phyloP scores from a whole-genome alignment of 2,797 vertebrate genomes.

The Takifugu rubripes region DNA sequence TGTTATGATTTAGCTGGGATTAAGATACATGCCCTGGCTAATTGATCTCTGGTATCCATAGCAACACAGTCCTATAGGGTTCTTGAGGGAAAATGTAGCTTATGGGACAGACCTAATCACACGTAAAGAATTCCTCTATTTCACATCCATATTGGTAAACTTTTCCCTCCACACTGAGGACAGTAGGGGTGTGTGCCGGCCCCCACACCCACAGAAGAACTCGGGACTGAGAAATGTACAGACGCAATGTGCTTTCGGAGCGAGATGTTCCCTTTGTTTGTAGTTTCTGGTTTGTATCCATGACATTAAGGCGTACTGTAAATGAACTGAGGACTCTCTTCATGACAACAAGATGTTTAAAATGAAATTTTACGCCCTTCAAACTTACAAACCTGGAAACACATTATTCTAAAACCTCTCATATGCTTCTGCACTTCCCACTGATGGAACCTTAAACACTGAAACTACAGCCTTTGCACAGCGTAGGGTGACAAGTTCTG shows the following conservation, averaged over 20 bases:
- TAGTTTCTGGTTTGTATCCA: no score
- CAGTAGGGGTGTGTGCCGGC: no score
- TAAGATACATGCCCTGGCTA: constrained; percentile 73
- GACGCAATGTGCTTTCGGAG: no score
- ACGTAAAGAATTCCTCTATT: neutral
- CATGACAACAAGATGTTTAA: neutral
- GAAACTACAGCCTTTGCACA: neutral
- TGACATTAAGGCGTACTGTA: no score
- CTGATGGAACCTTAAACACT: neutral
- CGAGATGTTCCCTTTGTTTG: no score
- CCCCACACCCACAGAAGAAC: no score
- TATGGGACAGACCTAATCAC: constrained; percentile 1
- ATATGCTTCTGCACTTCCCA: neutral
- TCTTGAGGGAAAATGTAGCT: constrained; percentile 7
- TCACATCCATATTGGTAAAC: no score
- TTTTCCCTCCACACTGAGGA: no score
- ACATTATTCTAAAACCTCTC: neutral
- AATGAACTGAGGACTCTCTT: no score
- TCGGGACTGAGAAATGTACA: no score
- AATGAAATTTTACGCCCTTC: neutral
- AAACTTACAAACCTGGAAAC: neutral
- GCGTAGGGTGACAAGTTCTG: constrained; percentile 10
- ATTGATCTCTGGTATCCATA: constrained; percentile 79
- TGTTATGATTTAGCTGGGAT: constrained; percentile 78
- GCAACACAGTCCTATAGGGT: constrained; percentile 75